A percentile compares a stretch with the other conserved stretches of the same genome.
phyloP scores from a whole-genome alignment of 2,113 vertebrate species.

The Entelurus aequoreus region DNA sequence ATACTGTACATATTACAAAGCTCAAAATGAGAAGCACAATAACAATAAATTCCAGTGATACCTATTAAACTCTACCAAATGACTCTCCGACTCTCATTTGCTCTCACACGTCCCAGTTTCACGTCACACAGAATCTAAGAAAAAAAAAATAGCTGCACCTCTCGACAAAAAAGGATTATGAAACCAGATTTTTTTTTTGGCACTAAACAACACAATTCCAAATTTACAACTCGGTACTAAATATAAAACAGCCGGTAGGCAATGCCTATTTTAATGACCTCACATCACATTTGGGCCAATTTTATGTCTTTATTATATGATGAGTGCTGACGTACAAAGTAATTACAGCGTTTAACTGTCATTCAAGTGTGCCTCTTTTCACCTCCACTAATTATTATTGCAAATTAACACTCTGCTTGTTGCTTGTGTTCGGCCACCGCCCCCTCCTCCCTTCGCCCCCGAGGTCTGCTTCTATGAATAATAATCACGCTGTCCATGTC shows the following conservation, averaged over 20 bases:
- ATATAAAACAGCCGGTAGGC: neutral
- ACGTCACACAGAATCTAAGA: no score
- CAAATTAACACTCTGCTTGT: constrained; percentile 9
- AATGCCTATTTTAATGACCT: constrained; percentile 16
- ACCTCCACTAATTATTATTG: constrained; percentile 6
- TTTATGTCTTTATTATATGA: neutral
- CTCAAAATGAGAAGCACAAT: no score
- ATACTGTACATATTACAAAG: no score
- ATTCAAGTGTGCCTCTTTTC: constrained; percentile 11
- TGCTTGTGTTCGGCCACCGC: constrained; percentile 16
- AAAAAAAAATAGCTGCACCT: neutral
- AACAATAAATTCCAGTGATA: no score
- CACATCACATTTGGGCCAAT: neutral
- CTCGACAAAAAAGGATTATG: neutral
- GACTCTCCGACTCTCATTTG: no score
- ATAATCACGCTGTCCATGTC: constrained; percentile 35
- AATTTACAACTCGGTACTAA: neutral
- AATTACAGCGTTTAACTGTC: constrained; percentile 11
- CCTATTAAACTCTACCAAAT: no score
- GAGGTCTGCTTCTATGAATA: constrained; percentile 36
- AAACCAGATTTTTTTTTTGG: neutral
- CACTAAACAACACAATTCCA: neutral
- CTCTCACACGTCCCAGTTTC: no score
- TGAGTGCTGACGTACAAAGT: constrained; percentile 8
- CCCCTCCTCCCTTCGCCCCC: constrained; percentile 2